These are phyloP conservation scores for Nannoperca obscura DNA, from an alignment of 2,797 vertebrate genomes.

Conservation along the genomic window DNA sequence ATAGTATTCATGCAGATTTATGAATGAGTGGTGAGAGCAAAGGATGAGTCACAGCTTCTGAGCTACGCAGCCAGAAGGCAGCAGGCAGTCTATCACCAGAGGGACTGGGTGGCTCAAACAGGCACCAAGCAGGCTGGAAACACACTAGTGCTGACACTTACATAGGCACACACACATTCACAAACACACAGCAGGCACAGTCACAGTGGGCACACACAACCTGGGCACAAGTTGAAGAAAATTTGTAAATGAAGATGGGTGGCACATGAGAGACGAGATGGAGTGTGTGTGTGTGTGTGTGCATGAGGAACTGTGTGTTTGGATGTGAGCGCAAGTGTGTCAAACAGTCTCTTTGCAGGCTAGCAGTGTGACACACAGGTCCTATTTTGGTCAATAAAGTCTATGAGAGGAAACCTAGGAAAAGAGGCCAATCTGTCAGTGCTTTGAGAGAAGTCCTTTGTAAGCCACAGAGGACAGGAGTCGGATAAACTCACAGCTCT, in stretches of 20 bases:
- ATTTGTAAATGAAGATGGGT: slow-evolving; percentile 51
- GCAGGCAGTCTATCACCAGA: slow-evolving; percentile 73
- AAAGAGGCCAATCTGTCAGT: slow-evolving; percentile 70
- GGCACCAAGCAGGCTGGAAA: slow-evolving; percentile 58
- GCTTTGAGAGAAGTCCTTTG: slow-evolving; percentile 74
- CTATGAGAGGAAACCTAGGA: slow-evolving; percentile 66
- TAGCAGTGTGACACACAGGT: slow-evolving; percentile 60
- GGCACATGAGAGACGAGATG: slow-evolving; percentile 45
- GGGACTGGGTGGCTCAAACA: slow-evolving; percentile 65
- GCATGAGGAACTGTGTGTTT: slow-evolving; percentile 30
- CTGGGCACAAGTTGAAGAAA: slow-evolving; percentile 54
- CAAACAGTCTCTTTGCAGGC: slow-evolving; percentile 57
- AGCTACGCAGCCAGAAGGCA: slow-evolving; percentile 74
- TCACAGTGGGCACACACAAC: slow-evolving; percentile 40
- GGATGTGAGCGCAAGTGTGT: slow-evolving; percentile 53
- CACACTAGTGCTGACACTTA: slow-evolving; percentile 43
- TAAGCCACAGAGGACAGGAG: slow-evolving; percentile 75
- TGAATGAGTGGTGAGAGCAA: slow-evolving; percentile 83
- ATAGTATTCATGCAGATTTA: slow-evolving; percentile 84
- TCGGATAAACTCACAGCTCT: slow-evolving; percentile 71
- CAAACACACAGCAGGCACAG: slow-evolving; percentile 39
- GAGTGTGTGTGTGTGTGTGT: slow-evolving; percentile 21
- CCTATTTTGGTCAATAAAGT: slow-evolving; percentile 75
- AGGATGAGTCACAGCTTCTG: slow-evolving; percentile 83
- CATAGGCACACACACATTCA: slow-evolving; percentile 16